These are phyloP conservation scores for Tillus elongatus DNA, from an alignment of 2,888 invertebrate species.

Conservation along the genomic window DNA sequence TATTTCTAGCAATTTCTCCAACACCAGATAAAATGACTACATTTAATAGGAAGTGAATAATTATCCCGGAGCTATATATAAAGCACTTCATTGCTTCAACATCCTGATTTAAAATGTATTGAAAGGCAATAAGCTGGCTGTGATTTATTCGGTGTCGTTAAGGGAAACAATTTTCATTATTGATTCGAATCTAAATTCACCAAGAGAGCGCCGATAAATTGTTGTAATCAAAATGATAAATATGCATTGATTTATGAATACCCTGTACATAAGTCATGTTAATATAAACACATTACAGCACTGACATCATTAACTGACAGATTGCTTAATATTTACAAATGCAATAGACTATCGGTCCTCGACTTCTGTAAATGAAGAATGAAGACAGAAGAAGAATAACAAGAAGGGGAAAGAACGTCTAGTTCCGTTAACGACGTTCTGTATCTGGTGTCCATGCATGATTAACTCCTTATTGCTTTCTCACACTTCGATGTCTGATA, in stretches of 20 bases:
- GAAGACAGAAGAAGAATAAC: constrained; percentile 14
- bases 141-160: too few relatives aligned
- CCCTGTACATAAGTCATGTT: constrained; percentile 29
- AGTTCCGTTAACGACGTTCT: constrained; percentile 27
- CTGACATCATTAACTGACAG: constrained; percentile 31
- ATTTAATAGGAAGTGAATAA: too few relatives aligned
- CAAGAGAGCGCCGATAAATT: too few relatives aligned
- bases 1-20: too few relatives aligned
- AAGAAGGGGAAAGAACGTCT: too few relatives aligned
- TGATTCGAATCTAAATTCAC: too few relatives aligned
- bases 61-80: too few relatives aligned
- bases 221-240: constrained; percentile 19
- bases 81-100: too few relatives aligned
- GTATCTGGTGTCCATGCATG: constrained; percentile 34
- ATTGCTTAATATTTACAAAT: constrained; percentile 29
- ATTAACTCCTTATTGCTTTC: constrained; percentile 33
- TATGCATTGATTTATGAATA: constrained; percentile 30
- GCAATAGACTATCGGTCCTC: constrained; percentile 11
- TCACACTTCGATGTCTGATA: constrained; percentile 30
- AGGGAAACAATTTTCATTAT: too few relatives aligned
- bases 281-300: constrained; percentile 29
- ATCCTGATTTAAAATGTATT: too few relatives aligned
- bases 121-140: too few relatives aligned
- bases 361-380: constrained; percentile 21
- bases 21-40: too few relatives aligned